A percentile compares a stretch with the other conserved stretches of the same genome.
Evolutionary conservation across 92 coral and sea anemone genomes (phyloP).

Genomic region (Actinernus sp.): DNA sequence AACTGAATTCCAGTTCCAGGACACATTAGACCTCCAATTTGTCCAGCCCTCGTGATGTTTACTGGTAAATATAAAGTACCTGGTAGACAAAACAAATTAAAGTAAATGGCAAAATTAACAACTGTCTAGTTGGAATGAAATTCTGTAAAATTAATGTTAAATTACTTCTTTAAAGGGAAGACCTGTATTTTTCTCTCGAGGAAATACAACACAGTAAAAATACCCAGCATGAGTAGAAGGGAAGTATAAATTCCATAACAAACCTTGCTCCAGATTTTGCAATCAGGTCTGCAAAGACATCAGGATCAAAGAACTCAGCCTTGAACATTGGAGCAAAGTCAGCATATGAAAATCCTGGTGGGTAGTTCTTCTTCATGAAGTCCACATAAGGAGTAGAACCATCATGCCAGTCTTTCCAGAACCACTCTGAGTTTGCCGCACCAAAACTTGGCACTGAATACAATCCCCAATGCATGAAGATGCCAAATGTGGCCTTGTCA

Average conservation of each 20-base stretch:
- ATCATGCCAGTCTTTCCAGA: constrained; percentile 79
- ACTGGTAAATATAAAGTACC: constrained; percentile 85
- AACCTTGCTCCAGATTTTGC: constrained; percentile 94
- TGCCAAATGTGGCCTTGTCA: constrained; percentile 87
- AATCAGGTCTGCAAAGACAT: constrained; percentile 83
- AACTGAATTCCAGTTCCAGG: constrained; percentile 96
- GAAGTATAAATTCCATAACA: no score
- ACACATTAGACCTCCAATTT: constrained; percentile 87
- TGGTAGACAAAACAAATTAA: constrained; percentile 5
- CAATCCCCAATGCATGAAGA: constrained; percentile 89
- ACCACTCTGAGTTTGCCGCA: constrained; percentile 72
- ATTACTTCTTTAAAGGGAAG: no score
- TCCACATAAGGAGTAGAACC: constrained; percentile 56
- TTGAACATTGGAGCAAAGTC: constrained; percentile 97
- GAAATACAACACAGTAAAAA: no score
- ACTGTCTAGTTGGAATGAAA: no score
- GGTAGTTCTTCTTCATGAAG: constrained; percentile 90
- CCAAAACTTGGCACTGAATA: constrained; percentile 89
- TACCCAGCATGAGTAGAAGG: no score
- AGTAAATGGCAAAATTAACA: no score
- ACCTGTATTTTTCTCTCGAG: no score
- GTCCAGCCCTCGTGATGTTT: constrained; percentile 94
- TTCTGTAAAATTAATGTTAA: no score
- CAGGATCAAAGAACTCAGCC: constrained; percentile 95
- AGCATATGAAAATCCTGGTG: constrained; percentile 88